These are phyloP conservation scores for Drosophila mimetica DNA, from an alignment of 2,888 invertebrate genomes.

Conservation along the genomic window DNA sequence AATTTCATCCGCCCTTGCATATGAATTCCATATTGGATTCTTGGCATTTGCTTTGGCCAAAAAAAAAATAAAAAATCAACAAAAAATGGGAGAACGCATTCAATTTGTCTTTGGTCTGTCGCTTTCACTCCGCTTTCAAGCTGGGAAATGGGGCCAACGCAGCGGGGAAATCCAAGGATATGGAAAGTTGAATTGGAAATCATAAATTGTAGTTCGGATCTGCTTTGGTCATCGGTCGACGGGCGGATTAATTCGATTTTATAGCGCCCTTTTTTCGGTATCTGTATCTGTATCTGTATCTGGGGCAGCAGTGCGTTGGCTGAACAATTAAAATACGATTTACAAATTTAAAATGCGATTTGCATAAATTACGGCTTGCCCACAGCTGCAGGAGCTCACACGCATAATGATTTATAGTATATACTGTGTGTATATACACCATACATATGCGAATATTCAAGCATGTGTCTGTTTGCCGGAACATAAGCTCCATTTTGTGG, in stretches of 20 bases:
- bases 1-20: constrained; percentile 42
- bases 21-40: constrained; percentile 46
- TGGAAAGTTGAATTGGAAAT: constrained; percentile 19
- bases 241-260: constrained; percentile 11
- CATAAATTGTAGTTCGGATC: constrained; percentile 50
- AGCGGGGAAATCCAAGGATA: constrained; percentile 19
- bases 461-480: constrained; percentile 14
- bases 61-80: constrained; percentile 18
- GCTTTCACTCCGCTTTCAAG: constrained; percentile 21
- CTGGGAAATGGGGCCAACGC: constrained; percentile 20
- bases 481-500: constrained; percentile 47
- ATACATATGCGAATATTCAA: background rate
- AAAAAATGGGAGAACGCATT: constrained; percentile 44
- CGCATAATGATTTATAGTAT: constrained; percentile 6
- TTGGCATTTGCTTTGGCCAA: constrained; percentile 49
- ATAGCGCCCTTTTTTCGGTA: constrained; percentile 6
- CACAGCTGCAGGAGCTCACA: constrained; percentile 43
- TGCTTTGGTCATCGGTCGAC: constrained; percentile 5
- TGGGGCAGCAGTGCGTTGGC: constrained; percentile 26
- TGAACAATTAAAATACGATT: constrained; percentile 67
- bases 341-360: constrained; percentile 51
- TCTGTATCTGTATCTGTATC: background rate
- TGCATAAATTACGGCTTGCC: constrained; percentile 51
- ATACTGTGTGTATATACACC: background rate
- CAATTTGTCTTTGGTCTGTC: constrained; percentile 52